Percentiles rank a stretch among this genome's conserved stretches.
These are phyloP conservation scores for Todiramphus chloris DNA, from an alignment of 2,113 vertebrate species.

Conservation along the genomic window DNA sequence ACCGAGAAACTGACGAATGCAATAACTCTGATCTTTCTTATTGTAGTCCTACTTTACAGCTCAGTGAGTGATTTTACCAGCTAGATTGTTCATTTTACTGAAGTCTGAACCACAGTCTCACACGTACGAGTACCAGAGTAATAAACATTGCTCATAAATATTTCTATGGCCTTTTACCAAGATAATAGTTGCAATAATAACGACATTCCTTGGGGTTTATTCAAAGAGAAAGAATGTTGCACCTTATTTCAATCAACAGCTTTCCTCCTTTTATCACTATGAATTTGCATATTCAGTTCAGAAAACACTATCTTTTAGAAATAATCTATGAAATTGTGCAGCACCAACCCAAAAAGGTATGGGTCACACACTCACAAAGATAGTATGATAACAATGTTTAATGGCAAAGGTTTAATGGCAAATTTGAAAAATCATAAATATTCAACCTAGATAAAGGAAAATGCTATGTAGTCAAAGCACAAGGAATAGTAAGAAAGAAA, in stretches of 20 bases:
- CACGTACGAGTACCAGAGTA: background rate
- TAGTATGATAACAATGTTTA: background rate
- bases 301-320: background rate
- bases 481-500: background rate
- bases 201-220: background rate
- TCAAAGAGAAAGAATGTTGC: background rate
- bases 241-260: background rate
- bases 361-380: background rate
- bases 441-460: background rate
- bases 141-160: background rate
- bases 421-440: background rate
- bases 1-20: slow-evolving; percentile 31
- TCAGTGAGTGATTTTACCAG: slow-evolving; percentile 14
- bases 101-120: background rate
- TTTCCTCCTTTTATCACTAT: background rate
- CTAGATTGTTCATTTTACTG: background rate
- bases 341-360: background rate
- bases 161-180: background rate
- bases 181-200: background rate
- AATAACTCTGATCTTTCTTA: slow-evolving; percentile 15
- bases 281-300: background rate
- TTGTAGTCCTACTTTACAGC: background rate
- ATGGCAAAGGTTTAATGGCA: background rate
- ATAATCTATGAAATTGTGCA: background rate
- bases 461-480: background rate